phyloP scores from a whole-genome alignment of 1,140 invertebrate genomes.

The Cyrtorhinus lividipennis region DNA sequence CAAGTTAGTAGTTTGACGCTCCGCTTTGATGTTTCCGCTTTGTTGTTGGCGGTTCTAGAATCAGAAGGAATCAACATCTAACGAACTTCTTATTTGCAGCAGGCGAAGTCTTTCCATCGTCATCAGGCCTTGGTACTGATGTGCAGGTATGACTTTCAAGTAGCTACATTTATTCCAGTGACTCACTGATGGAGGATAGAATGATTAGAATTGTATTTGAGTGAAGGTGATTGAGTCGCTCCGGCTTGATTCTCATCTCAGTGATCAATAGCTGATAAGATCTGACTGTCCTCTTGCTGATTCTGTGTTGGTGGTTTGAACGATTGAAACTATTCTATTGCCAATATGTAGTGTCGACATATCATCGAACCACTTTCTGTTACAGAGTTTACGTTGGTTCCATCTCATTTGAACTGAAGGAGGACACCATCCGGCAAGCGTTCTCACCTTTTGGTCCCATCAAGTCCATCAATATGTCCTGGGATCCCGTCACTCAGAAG shows the following conservation, averaged over 20 bases:
- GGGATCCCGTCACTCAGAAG: conserved; percentile 98
- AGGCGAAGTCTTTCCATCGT: conserved; percentile 51
- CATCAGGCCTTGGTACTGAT: conserved; percentile 88
- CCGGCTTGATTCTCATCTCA: conserved; percentile 19
- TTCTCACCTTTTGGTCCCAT: conserved; percentile 98
- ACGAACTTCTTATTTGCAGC: too few species aligned
- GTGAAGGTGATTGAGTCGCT: conserved; percentile 22
- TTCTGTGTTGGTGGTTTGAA: too few species aligned
- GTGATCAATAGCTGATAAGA: conserved; percentile 42
- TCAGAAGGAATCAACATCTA: too few species aligned
- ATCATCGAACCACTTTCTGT: too few species aligned
- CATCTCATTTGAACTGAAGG: conserved; percentile 98
- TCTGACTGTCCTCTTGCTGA: conserved; percentile 35
- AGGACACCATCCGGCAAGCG: conserved; percentile 95
- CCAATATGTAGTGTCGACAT: too few species aligned
- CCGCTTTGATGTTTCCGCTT: too few species aligned
- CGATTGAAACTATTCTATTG: too few species aligned
- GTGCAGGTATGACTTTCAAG: conserved; percentile 73
- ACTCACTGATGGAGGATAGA: conserved; percentile 14
- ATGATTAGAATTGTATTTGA: conserved; percentile 19
- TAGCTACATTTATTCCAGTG: too few species aligned
- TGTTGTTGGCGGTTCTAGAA: too few species aligned
- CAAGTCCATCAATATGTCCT: conserved; percentile 98
- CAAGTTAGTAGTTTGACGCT: conserved; percentile 44
- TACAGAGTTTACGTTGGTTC: conserved; percentile 96